Evolutionary conservation across 1,140 invertebrate species (phyloP), one percentile per base, ranked within the genome.

Genomic region (Leptinotarsa texana): DNA sequence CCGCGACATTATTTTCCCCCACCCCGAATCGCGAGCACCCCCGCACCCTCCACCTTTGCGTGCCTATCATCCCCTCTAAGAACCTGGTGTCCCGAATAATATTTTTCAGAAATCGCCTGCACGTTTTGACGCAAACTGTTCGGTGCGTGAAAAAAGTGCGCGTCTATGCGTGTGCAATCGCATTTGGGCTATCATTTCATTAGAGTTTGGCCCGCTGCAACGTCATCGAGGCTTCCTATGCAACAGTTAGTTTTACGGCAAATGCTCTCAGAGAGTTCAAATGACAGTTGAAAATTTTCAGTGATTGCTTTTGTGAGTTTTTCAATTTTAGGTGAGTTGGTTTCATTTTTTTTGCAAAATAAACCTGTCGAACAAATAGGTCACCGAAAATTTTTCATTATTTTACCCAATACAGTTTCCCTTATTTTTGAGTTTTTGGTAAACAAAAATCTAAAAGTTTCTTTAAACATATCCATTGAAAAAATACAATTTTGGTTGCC

Each of bases 71-170:
- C 77, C 76, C 79, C 80, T 68, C 70, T 57, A 65, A 79, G 73
- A 72, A 70, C 47, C 63, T 76, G 70, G 78, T 80, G 82, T 82
- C 82, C 80, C 82, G 80, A 79, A 78, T 79, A 82, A 80, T 76
- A 79, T 85, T 83, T 85, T 85, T 84, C 80, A 84, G 82, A 84
- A 84, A 83, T 83, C 81, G 82, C 83, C 82, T 81, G 83, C 81
- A 82, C 83, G 84, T 85, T 83, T 83, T 83, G 82, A 82, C 77
- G 80, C 81, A 83, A 83, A 83, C 74, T 82, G 73, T 72, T 75
- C 71, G 48, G 76, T 79, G 80, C 79, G 80, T 80, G 77, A 78
- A 80, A 76, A 79, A 73, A 75, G 79, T 79, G 80, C 78, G 77
- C 76, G 80, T 76, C 78, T 76, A 72, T 80, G 79, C 75, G 77